Evolutionary conservation across 1,140 invertebrate genomes (phyloP), one percentile per base, ranked within the genome.

Genomic region (Himalopsyche phryganea): DNA sequence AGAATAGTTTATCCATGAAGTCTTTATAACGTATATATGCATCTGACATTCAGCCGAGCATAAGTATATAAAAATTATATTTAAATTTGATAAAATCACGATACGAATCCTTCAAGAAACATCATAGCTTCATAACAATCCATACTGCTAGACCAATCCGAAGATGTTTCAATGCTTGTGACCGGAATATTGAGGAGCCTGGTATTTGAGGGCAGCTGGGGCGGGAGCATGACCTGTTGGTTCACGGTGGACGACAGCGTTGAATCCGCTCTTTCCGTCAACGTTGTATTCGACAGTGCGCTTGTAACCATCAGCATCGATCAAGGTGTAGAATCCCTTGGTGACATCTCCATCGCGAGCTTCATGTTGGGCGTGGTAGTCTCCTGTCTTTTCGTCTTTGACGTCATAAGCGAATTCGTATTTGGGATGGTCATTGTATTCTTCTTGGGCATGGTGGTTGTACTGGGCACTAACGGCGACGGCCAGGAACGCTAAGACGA

Each of bases 201-300:
- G 40, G 18, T 32, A 33, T 1, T 54, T 35, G n/a, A 14, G 6
- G 4, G 14, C 42, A 40, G 9, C 13, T 15, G 2, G 32, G 14
- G 33, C 33, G 45, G 51, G 51, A 33, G 46, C 10, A 45, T 54
- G 11, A 15, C 23, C 45, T 0, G 58, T 47, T 9, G 69, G 68
- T 60, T 74, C 74, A 40, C 76, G 75, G 36, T 74, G 69, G 3
- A 79, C 76, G 11, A 75, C 66, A 10, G 77, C 77, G 60, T 78
- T 77, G 66, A 78, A 79, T 17, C 77, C 77, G 51, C 68, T 71
- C 35, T 70, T 67, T 15, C 67, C 68, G 51, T 75, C 71, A 56
- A 75, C 75, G 23, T 76, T 72, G 61, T 80, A 78, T 65, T 80
- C 74, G 1, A 80, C 77, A 20, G 71, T 78, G 28, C 77, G 69